Percentiles rank a stretch among this genome's conserved stretches.
Conservation (phyloP, 1,140 invertebrate species). For the Proctacanthus coquilletti region DNA sequence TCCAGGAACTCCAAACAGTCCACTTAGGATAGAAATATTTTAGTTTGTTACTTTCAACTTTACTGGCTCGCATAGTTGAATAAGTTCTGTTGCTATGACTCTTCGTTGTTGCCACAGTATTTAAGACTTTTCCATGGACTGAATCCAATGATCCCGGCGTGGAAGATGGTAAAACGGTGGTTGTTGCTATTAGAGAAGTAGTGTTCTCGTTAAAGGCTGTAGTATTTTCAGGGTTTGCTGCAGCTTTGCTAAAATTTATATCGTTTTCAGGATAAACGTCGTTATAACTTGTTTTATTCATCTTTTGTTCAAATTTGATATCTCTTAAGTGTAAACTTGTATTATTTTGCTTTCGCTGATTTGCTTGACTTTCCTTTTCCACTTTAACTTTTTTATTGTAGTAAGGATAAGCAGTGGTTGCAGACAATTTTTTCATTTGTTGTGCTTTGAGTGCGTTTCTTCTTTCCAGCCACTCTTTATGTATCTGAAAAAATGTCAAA, state of each 20-base stretch:
- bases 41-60: too few relatives aligned
- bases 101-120: too few relatives aligned
- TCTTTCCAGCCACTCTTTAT: constrained; percentile 23
- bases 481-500: constrained; percentile 14
- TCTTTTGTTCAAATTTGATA: background rate
- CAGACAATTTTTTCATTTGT: too few relatives aligned
- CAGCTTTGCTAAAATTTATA: too few relatives aligned
- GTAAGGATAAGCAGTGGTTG: too few relatives aligned
- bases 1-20: constrained; percentile 59
- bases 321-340: background rate
- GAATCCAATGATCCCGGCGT: background rate
- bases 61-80: too few relatives aligned
- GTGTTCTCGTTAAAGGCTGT: too few relatives aligned
- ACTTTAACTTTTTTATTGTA: constrained; percentile 5
- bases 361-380: background rate
- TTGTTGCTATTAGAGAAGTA: too few relatives aligned
- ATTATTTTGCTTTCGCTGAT: background rate
- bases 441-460: constrained; percentile 13
- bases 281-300: constrained; percentile 10
- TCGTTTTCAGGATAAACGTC: constrained; percentile 23
- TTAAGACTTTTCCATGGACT: too few relatives aligned
- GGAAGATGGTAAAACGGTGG: too few relatives aligned
- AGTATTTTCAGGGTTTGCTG: too few relatives aligned
- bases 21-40: constrained; percentile 34
- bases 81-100: too few relatives aligned